phyloP scores from a whole-genome alignment of 2,797 vertebrate species.

The Melanogrammus aeglefinus region DNA sequence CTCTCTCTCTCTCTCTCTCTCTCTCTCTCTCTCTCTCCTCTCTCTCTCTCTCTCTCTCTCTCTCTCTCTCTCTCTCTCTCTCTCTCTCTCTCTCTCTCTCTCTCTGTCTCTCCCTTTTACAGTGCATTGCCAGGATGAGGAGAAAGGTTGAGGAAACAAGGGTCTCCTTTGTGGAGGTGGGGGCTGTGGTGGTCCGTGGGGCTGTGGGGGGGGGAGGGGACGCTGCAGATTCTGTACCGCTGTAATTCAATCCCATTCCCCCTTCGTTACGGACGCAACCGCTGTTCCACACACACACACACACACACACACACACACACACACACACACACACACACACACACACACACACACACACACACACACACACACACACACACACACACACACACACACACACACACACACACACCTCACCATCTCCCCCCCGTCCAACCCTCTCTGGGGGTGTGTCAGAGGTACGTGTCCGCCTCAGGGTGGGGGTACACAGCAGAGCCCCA shows the following conservation, averaged over 20 bases:
- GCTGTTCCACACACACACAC: background rate
- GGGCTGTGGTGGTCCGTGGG: background rate
- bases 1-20: background rate
- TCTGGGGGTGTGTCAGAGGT: constrained; percentile 48
- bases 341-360: too few species aligned
- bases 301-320: background rate
- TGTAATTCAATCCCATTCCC: background rate
- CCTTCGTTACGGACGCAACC: background rate
- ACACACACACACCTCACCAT: background rate
- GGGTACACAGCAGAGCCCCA: too few species aligned
- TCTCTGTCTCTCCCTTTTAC: background rate
- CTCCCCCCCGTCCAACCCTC: background rate
- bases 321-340: too few species aligned
- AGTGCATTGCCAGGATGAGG: background rate
- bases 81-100: background rate
- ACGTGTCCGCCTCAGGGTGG: constrained; percentile 23
- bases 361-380: too few species aligned
- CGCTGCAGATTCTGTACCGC: background rate
- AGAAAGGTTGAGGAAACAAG: background rate
- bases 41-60: background rate
- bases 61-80: background rate
- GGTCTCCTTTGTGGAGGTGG: background rate
- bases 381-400: too few species aligned
- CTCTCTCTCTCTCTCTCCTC: background rate
- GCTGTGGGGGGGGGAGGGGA: background rate